Evolutionary conservation across 2,797 vertebrate genomes (phyloP), one percentile per base, ranked within the genome.

Genomic region (Sibirionetta formosa): DNA sequence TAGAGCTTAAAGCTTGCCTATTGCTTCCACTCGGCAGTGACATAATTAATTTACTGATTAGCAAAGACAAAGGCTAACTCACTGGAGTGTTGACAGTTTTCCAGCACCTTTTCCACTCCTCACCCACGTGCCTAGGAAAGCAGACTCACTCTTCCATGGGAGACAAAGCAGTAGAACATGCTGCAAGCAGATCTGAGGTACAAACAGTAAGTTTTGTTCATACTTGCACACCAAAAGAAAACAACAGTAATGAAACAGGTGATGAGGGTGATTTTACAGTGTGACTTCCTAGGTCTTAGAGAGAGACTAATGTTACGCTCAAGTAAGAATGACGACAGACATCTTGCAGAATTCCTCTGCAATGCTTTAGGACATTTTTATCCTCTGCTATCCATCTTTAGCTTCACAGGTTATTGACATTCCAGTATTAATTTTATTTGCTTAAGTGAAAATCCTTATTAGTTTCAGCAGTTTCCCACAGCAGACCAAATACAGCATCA

Each of bases 251-350:
- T 9, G 73, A 68, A 63, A n/a, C 4, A 53, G 14, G 11, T 68
- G 20, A 38, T 17, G 3, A 71, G 5, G 1, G 7, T n/a, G 35
- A 61, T 38, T 82, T 85, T 77, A 82, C 31, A 63, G 15, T 1
- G 5, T 3, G 10, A 71, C 24, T 72, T 82, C 58, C 38, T 53
- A 27, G 11, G 80, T 40, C 65, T 50, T 26, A 35, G 38, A 65
- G 35, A 65, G 31, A 70, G 11, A 40, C 14, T 63, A 75, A 71
- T 14, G 57, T 13, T n/a, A 36, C 4, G 4, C 13, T 82, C 23
- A 82, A 82, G 22, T 36, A 73, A 50, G n/a, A 61, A 61, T 0
- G 3, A 71, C 0, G 0, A 76, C 17, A 35, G n/a, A 68, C 6
- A 64, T 53, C 61, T 68, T 71, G 35, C 53, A 70, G 77, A 60